Evolutionary conservation across 2,888 invertebrate species (phyloP).

Genomic region (Alviniconcha strummeri): DNA sequence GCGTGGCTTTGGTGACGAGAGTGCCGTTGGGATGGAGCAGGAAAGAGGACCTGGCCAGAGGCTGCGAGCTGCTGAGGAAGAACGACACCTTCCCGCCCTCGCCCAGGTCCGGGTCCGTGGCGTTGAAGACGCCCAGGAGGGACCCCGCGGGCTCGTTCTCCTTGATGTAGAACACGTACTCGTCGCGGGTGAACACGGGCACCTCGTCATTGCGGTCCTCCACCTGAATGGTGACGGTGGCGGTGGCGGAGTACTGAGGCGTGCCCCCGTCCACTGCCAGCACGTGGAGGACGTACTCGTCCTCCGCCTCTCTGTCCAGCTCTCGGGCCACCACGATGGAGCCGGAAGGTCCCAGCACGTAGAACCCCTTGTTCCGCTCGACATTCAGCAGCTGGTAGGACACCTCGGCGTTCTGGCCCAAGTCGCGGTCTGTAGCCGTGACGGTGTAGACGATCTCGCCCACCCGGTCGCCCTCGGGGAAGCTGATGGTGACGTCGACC

Average conservation of each 20-base stretch:
- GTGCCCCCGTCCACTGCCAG: constrained; percentile 35
- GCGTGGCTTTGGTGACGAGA: constrained; percentile 49
- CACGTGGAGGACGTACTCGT: constrained; percentile 30
- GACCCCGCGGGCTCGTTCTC: constrained; percentile 35
- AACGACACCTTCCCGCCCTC: constrained; percentile 34
- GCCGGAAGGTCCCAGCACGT: constrained; percentile 42
- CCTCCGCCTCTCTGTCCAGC: constrained; percentile 37
- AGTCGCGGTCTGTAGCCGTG: constrained; percentile 61
- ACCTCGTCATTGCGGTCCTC: constrained; percentile 37
- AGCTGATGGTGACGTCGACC: constrained; percentile 47
- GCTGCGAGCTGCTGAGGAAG: constrained; percentile 27
- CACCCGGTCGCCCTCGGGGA: constrained; percentile 63
- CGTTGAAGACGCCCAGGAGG: constrained; percentile 31
- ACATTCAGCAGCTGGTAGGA: constrained; percentile 49
- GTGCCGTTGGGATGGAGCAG: constrained; percentile 46
- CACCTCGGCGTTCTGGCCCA: constrained; percentile 55
- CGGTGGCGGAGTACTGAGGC: constrained; percentile 33
- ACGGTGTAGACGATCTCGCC: constrained; percentile 60
- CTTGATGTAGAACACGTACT: constrained; percentile 34
- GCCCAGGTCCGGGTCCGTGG: constrained; percentile 36
- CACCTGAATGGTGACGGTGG: constrained; percentile 34
- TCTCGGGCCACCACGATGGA: constrained; percentile 32
- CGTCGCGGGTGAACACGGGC: constrained; percentile 31
- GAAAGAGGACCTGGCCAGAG: constrained; percentile 13
- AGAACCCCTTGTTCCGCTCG: constrained; percentile 49